Conservation (phyloP, 2,888 invertebrate species). For the Chaitophorus viminalis region DNA sequence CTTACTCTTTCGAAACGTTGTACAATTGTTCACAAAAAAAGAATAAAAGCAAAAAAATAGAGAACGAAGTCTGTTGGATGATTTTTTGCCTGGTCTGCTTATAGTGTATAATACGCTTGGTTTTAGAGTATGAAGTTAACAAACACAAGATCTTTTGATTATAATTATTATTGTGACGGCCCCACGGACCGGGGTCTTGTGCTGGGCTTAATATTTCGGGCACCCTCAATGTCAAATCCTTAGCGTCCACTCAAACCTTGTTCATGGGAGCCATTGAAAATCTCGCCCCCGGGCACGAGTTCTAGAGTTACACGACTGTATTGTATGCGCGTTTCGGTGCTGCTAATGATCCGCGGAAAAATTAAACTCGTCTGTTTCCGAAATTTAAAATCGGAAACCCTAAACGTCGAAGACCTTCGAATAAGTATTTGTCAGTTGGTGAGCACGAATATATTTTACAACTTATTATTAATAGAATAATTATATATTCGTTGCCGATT, state of each 20-base stretch:
- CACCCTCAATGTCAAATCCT: neutral
- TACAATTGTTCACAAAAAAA: no score
- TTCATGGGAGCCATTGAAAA: neutral
- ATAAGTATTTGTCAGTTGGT: no score
- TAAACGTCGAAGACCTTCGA: no score
- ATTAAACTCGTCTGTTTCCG: no score
- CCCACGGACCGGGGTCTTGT: neutral
- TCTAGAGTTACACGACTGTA: neutral
- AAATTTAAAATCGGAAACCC: no score
- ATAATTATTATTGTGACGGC: neutral
- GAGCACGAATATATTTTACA: no score
- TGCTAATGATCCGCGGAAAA: no score
- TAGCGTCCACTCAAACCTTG: neutral
- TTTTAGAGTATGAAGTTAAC: neutral
- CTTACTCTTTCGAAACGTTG: no score
- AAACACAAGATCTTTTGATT: neutral
- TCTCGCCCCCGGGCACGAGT: neutral
- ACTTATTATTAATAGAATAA: no score
- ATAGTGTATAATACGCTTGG: neutral
- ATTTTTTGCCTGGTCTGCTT: neutral
- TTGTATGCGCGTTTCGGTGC: neutral
- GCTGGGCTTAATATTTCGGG: neutral
- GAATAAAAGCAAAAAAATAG: no score
- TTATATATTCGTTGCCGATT: no score
- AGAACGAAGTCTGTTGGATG: neutral